phyloP scores from a whole-genome alignment of 2,113 vertebrate genomes.

The Orientallactaga bullata region DNA sequence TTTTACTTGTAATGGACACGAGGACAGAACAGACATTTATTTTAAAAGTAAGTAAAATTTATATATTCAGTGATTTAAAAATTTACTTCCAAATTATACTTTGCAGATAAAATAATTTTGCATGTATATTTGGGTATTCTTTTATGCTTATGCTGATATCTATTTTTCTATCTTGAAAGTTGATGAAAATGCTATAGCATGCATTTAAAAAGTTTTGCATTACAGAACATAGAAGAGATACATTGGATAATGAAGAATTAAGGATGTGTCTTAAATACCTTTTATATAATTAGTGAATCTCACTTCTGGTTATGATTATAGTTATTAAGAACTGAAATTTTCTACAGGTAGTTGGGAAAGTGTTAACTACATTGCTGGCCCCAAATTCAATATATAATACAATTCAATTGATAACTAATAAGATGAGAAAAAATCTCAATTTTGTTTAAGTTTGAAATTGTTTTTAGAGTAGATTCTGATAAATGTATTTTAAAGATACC shows the following conservation, averaged over 20 bases:
- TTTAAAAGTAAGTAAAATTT: slow-evolving; percentile 93
- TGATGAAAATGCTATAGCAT: not conserved
- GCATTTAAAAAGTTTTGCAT: not conserved
- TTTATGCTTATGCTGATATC: not conserved
- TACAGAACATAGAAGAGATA: not conserved
- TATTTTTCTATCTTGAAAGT: slow-evolving; percentile 44
- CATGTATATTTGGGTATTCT: not conserved
- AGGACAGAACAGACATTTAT: slow-evolving; percentile 97
- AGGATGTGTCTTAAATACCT: not conserved
- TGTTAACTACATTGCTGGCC: slow-evolving; percentile 29
- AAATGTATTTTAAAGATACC: slow-evolving; percentile 57
- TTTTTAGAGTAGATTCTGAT: slow-evolving; percentile 70
- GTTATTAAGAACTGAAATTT: slow-evolving; percentile 14
- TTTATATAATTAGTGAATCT: slow-evolving; percentile 2
- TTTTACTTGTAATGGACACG: slow-evolving; percentile 98
- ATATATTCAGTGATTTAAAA: slow-evolving; percentile 52
- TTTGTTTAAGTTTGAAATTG: slow-evolving; percentile 74
- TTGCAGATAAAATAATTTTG: slow-evolving; percentile 27
- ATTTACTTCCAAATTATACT: slow-evolving; percentile 49
- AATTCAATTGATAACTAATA: slow-evolving; percentile 65
- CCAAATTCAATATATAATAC: slow-evolving; percentile 40
- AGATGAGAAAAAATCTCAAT: slow-evolving; percentile 58
- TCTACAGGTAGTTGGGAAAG: slow-evolving; percentile 43
- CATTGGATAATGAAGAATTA: not conserved
- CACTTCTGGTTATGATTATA: not conserved